Evolutionary conservation across 2,797 vertebrate genomes (phyloP), one percentile per base, ranked within the genome.

Genomic region (Urophycis tenuis): DNA sequence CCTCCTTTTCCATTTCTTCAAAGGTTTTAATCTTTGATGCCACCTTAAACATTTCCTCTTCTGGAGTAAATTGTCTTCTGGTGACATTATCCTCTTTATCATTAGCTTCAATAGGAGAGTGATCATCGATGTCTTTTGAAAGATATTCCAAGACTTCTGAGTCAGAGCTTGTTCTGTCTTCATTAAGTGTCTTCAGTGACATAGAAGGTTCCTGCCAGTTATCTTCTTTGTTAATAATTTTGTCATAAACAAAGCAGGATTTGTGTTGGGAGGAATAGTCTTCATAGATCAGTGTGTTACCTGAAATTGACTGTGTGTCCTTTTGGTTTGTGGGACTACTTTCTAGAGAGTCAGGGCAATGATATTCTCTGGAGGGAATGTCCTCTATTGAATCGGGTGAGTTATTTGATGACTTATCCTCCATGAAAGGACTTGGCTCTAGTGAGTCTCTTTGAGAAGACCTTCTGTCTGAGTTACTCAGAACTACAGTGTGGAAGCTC

Each of bases 11-110:
- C 87, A 99, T 94, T 84, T 98, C 95, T 80, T 97, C 96, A 85
- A 99, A 99, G 67, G 89, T 99, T 93, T 97, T 96, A 45, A 99
- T 94, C 88, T 97, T 98, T 86, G 97, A 93, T 80, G 94, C 97
- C 94, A 99, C 98, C 92, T 98, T 99, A 88, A 99, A 99, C 97
- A 99, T 99, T 80, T 97, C 95, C 81, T 98, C 96, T 80, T 99
- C 96, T 0, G 96, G 96, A 0, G 96, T 98, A 73, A 97, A 93
- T 80, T 95, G 94, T 85, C 92, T 96, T 85, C 82, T 80, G 29
- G 25, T 72, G 35, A 49, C n/a, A 34, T 89, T 80, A 74, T 85
- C 85, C 19, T 80, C 79, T 34, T 67, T 80, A 41, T n/a, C 73
- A 71, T 89, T 78, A 35, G 78, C 79, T 73, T 73, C 64, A 0